A percentile compares a stretch with the other conserved stretches of the same genome.
Conservation (phyloP, 2,888 invertebrate species). For the Leptothorax acervorum region DNA sequence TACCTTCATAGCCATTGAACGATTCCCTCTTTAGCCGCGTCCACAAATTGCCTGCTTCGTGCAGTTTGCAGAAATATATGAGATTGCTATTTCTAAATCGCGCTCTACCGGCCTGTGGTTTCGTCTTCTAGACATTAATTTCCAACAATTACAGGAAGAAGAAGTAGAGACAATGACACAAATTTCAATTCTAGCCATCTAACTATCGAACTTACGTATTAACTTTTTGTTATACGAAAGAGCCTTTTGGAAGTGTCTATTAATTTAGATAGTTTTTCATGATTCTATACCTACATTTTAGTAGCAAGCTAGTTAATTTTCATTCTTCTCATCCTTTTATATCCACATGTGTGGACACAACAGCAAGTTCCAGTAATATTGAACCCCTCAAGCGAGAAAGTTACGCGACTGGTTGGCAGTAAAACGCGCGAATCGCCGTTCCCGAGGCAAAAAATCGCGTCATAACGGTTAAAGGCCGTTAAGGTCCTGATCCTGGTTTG, state of each 20-base stretch:
- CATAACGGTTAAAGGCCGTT: slow-evolving; percentile 65
- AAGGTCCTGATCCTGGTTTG: slow-evolving; percentile 46
- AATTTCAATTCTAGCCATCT: background rate
- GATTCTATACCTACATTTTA: background rate
- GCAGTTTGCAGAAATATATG: slow-evolving; percentile 14
- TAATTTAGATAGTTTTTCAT: slow-evolving; percentile 6
- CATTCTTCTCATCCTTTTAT: background rate
- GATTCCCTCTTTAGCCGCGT: slow-evolving; percentile 45
- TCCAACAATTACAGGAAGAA: background rate
- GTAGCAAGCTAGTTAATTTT: background rate
- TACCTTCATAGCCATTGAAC: slow-evolving; percentile 73
- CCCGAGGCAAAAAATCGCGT: slow-evolving; percentile 62
- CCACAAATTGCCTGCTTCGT: slow-evolving; percentile 47
- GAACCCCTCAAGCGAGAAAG: slow-evolving; percentile 25
- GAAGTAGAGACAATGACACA: background rate
- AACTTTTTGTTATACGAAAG: background rate
- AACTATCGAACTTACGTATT: background rate
- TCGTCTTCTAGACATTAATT: slow-evolving; percentile 10
- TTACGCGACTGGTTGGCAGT: slow-evolving; percentile 24
- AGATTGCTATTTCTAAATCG: slow-evolving; percentile 16
- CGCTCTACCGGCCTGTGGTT: background rate
- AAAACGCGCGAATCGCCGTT: slow-evolving; percentile 50
- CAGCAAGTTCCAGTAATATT: background rate
- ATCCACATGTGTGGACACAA: background rate
- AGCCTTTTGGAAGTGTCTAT: background rate